These are phyloP conservation scores for Umimayanthus kanabou DNA, from an alignment of 92 coral and sea anemone genomes.

Conservation along the genomic window DNA sequence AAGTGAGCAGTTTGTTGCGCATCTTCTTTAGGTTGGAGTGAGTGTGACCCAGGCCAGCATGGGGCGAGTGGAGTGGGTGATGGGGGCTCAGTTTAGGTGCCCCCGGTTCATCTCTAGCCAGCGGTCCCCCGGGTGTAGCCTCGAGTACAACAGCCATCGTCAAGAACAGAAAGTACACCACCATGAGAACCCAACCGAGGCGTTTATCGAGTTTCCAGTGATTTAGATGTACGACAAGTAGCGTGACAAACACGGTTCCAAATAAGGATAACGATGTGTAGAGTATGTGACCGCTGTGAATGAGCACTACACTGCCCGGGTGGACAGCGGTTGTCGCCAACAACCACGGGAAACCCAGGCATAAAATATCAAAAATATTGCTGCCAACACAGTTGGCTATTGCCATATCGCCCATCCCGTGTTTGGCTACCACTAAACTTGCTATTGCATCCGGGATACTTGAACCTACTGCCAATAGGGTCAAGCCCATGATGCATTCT, in stretches of 20 bases:
- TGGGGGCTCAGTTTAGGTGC: slow-evolving; percentile 82
- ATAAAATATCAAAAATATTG: slow-evolving; percentile 92
- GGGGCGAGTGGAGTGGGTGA: slow-evolving; percentile 85
- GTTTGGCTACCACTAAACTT: slow-evolving; percentile 94
- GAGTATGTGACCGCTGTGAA: slow-evolving; percentile 90
- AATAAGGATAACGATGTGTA: slow-evolving; percentile 88
- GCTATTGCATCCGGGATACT: slow-evolving; percentile 99
- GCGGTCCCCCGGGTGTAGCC: slow-evolving; percentile 81
- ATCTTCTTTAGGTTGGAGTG: slow-evolving; percentile 57
- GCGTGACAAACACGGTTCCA: slow-evolving; percentile 84
- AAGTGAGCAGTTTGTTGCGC: slow-evolving; percentile 38
- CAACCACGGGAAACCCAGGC: slow-evolving; percentile 96
- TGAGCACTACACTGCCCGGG: slow-evolving; percentile 87
- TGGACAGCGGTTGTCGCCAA: slow-evolving; percentile 93
- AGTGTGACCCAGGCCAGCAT: slow-evolving; percentile 85
- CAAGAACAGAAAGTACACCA: slow-evolving; percentile 74
- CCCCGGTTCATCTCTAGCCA: slow-evolving; percentile 61
- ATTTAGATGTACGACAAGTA: slow-evolving; percentile 72
- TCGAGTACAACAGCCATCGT: slow-evolving; percentile 89
- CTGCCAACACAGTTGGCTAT: slow-evolving; percentile 97
- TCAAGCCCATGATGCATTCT: slow-evolving; percentile 99
- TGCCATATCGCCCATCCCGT: slow-evolving; percentile 99
- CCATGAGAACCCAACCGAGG: slow-evolving; percentile 70
- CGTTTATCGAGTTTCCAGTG: slow-evolving; percentile 88
- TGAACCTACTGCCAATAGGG: slow-evolving; percentile 95